A percentile compares a stretch with the other conserved stretches of the same genome.
These are phyloP conservation scores for Carcinoscorpius rotundicauda DNA, from an alignment of 1,140 invertebrate species.

Conservation along the genomic window DNA sequence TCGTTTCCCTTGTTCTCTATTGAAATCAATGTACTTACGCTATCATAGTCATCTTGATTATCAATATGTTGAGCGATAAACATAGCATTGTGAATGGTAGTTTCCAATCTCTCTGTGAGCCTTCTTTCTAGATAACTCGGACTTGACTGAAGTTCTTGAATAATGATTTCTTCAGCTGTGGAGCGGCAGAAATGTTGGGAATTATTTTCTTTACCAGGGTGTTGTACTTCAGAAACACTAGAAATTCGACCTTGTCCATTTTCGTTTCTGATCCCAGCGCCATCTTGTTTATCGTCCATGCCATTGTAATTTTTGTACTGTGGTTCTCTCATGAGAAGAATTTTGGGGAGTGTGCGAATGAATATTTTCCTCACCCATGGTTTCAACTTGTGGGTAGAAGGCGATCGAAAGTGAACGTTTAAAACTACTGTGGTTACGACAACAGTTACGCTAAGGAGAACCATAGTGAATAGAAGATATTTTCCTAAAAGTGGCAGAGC, in stretches of 20 bases:
- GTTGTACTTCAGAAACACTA: too few species aligned
- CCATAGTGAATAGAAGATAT: slow-evolving; percentile 95
- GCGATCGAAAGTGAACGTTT: slow-evolving; percentile 96
- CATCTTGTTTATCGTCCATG: slow-evolving; percentile 4
- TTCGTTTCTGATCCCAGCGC: not conserved
- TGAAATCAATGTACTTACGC: slow-evolving; percentile 49
- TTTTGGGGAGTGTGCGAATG: slow-evolving; percentile 65
- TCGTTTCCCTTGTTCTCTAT: too few species aligned
- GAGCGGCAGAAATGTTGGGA: not conserved
- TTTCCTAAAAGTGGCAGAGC: slow-evolving; percentile 92
- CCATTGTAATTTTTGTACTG: slow-evolving; percentile 21
- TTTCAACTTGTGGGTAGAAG: slow-evolving; percentile 87
- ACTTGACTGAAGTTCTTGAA: slow-evolving; percentile 19
- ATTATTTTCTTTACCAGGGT: too few species aligned
- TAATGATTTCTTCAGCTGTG: slow-evolving; percentile 13
- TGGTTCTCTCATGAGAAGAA: slow-evolving; percentile 54
- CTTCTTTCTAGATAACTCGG: slow-evolving; percentile 39
- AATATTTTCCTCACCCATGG: slow-evolving; percentile 68
- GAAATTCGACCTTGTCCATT: too few species aligned
- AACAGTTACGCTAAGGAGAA: slow-evolving; percentile 92
- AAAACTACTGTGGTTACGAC: slow-evolving; percentile 94
- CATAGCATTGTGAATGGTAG: slow-evolving; percentile 77
- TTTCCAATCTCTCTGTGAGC: slow-evolving; percentile 53
- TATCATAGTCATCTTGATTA: slow-evolving; percentile 87
- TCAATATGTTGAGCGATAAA: slow-evolving; percentile 89